These are phyloP conservation scores for Drosophila mayri DNA, from an alignment of 1,140 invertebrate genomes.

Conservation along the genomic window DNA sequence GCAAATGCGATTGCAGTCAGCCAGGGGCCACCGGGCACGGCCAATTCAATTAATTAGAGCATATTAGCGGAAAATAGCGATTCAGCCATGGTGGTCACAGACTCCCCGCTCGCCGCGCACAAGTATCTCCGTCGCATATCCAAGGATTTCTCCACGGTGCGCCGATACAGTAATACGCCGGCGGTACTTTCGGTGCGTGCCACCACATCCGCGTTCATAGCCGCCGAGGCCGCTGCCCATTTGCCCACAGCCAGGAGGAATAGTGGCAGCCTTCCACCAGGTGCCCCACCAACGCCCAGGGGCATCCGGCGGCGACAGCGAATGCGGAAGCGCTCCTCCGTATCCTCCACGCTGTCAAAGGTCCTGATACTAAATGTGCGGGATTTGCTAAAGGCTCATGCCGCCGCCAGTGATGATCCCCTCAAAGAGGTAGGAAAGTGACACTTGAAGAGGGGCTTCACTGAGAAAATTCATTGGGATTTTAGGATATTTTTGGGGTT, in stretches of 20 bases:
- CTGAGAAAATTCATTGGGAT: not conserved
- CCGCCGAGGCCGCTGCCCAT: constrained; percentile 41
- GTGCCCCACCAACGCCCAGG: constrained; percentile 33
- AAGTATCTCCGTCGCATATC: constrained; percentile 79
- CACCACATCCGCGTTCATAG: constrained; percentile 33
- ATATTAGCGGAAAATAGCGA: constrained; percentile 56
- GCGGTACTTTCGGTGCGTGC: constrained; percentile 16
- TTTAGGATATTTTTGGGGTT: not conserved
- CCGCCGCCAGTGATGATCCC: constrained; percentile 47
- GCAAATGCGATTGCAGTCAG: constrained; percentile 14
- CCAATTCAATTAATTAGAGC: constrained; percentile 60
- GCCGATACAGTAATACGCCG: constrained; percentile 76
- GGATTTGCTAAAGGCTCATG: constrained; percentile 72
- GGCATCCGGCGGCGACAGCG: constrained; percentile 72
- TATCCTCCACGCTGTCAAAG: constrained; percentile 82
- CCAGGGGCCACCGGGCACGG: not conserved
- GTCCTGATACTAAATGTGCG: constrained; percentile 84
- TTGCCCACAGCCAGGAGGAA: constrained; percentile 17
- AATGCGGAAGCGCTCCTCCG: constrained; percentile 77
- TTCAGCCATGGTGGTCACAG: constrained; percentile 60
- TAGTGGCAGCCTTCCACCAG: not conserved
- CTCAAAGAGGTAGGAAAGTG: constrained; percentile 56
- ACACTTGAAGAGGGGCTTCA: not conserved
- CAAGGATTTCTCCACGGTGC: constrained; percentile 80
- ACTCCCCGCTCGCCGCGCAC: constrained; percentile 69